These are phyloP conservation scores for Cladopsammia gracilis DNA, from an alignment of 64 coral and sea anemone species.

Conservation along the genomic window DNA sequence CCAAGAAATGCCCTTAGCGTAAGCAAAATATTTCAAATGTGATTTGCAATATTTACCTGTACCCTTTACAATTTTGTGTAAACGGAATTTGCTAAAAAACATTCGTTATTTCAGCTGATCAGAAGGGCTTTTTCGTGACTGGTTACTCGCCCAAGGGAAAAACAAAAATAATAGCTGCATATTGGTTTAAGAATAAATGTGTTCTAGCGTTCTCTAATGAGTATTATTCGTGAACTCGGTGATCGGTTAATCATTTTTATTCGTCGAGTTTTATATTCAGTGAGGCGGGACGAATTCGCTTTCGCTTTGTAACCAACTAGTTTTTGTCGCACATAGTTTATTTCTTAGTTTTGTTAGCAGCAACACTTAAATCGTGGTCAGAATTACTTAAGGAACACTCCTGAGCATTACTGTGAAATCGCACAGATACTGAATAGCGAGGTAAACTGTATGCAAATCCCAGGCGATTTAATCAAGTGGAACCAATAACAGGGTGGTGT, in stretches of 20 bases:
- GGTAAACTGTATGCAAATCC: conserved; percentile 17
- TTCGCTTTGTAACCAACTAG: no score
- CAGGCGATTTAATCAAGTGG: conserved; percentile 34
- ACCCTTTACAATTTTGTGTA: background rate
- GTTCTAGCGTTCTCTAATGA: background rate
- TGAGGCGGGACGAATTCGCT: no score
- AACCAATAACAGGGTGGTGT: conserved; percentile 46
- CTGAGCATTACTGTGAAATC: background rate
- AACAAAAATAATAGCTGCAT: background rate
- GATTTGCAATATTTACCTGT: conserved; percentile 42
- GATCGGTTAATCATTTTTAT: background rate
- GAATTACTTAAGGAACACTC: background rate
- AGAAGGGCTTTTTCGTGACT: background rate
- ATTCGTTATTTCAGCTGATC: background rate
- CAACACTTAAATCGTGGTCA: background rate
- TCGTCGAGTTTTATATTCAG: background rate
- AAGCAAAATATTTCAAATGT: conserved; percentile 60
- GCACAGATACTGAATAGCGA: conserved; percentile 13
- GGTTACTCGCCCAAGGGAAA: conserved; percentile 2
- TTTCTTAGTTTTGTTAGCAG: background rate
- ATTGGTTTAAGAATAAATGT: background rate
- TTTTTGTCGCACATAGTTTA: background rate
- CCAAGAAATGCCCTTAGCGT: conserved; percentile 93
- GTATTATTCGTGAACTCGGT: background rate
- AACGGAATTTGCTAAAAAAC: background rate